Evolutionary conservation across 2,888 invertebrate genomes (phyloP), one percentile per base, ranked within the genome.

Genomic region (Prosopocoilus inquinatus): DNA sequence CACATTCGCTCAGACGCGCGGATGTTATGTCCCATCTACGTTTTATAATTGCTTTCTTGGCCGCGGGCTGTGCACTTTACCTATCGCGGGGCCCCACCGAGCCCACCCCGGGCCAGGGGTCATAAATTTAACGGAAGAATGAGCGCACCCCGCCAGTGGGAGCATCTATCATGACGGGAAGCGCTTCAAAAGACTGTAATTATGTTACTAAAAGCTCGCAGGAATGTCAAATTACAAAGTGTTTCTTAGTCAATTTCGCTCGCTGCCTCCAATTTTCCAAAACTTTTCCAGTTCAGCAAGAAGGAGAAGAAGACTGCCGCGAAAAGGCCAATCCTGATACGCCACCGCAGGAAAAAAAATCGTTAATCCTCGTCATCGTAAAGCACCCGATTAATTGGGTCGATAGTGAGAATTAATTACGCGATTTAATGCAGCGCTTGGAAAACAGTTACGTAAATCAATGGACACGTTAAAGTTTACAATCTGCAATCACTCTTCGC

Each of bases 21-120:
- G 63, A 63, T 66, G 65, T 63, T 64, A 61, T 68, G 68, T 69
- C 67, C 66, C 66, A 65, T 66, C 68, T 70, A 65, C 69, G 69
- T 70, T 71, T 71, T 70, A 70, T 73, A 72, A 72, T 73, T 72
- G 74, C 71, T 73, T 73, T 72, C 71, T 73, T 73, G 69, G 69
- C 72, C 71, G 65, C 57, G 55, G 70, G 72, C 69, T 65, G 66
- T 65, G 68, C 68, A 66, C 61, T 58, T 57, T 35, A 54, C 52
- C 53, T 11, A 41, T 50, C 50, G 43, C 28, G 49, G 49, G 53
- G 53, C 53, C 53, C 41, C 53, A 38, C 47, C 41, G 9, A 41
- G 15, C 16, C 57, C 55, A 58, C 56, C 57, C 53, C 56, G 51
- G 58, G 57, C 58, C 47, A 53, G 58, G 59, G 65, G 61, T 59